Evolutionary conservation across 2,113 vertebrate species (phyloP).

Genomic region (rat (Rattus norvegicus)): GRCr8 NC_086033.1:70626501-70627000

Average conservation of each 20-base stretch:
- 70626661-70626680: neutral
- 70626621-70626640: neutral
- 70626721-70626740: fast-evolving
- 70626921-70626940: neutral
- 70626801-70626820: neutral
- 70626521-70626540: neutral
- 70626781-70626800: neutral
- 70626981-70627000: neutral
- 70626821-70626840: neutral
- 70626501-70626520: neutral
- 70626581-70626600: neutral
- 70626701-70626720: neutral
- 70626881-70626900: neutral
- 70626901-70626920: neutral
- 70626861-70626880: neutral
- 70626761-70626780: neutral
- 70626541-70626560: neutral
- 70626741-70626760: neutral
- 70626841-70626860: neutral
- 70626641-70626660: neutral
- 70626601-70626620: neutral
- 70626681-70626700: too few relatives aligned
- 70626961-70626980: neutral
- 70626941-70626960: neutral
- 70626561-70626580: neutral